Base-by-base conservation (phyloP, 2,113 vertebrate species). In the Budorcas taxicolor region DNA sequence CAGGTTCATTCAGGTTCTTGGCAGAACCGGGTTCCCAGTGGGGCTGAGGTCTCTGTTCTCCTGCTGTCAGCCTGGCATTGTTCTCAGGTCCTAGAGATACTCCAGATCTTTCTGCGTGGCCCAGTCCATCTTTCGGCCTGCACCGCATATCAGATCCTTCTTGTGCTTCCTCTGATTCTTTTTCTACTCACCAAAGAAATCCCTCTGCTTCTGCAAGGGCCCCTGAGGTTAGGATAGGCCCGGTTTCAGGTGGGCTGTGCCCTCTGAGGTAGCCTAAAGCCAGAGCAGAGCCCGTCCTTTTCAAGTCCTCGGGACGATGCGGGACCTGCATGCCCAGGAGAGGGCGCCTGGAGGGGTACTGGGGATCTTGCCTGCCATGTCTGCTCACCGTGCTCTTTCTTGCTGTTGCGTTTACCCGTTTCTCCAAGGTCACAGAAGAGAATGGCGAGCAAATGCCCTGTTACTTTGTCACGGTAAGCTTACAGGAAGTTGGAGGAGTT, bases 401-500 rank as follows among this genome's bases (percentile, higher is more conserved):
- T 27, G 17, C 85, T 55, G 31, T 53, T 33, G 40, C 29, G 80
- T 95, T 83, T 74, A 6, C 89, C 86, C 85, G 47, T 57, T 82
- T 82, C 50, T 21, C 9, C 87, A 97, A 99, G 99, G 99, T 99
- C 60, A 98, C 99, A 90, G 99, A 99, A 97, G 99, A 99, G 98
- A 99, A 99, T 12, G 99, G 99, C 5, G 99, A 99, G 97, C 99
- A 99, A 76, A 99, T 99, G 98, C 99, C 99, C 50, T 99, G 98
- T 98, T 99, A 99, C 97, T 99, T 99, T 52, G 99, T 99, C 92
- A 99, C 98, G 82, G 99, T 99, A 31, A 99, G 99, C 98, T 99
- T 99, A 97, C 98, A 98, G 60, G 99, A 99, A 95, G 99, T 98
- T 87, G 99, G 99, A 76, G 99, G 99, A 96, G 97, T 98, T 3